Evolutionary conservation across 30 jellyfish, hydroid and myxozoan genomes (phyloP), one percentile per base, ranked within the genome.

Genomic region (Aurelia sp.): DNA sequence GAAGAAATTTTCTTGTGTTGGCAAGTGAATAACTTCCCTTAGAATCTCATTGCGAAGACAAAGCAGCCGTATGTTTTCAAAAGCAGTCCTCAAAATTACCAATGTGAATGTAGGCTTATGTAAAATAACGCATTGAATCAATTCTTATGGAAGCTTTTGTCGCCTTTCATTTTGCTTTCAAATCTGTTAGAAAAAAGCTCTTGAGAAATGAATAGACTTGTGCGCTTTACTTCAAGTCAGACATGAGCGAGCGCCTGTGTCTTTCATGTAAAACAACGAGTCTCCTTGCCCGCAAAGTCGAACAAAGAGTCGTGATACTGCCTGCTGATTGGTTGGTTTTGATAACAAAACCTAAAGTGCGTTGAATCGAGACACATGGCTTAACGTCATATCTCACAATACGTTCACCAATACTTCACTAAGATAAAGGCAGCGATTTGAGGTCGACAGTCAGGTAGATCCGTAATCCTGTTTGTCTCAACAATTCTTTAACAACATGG

Each of bases 301-400:
- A 84, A 84, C 93, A 84, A 84, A 71, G 93, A 84, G 93, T 64
- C 88, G 63, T 65, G 64, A 72, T 84, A 71, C 93, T 71, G 64
- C 88, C 88, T 59, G 82, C 73, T 84, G 88, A 84, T 84, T 84
- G 93, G 93, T 66, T 86, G 82, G 68, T 72, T 72, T 55, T 67
- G 93, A 84, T 72, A 84, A 84, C 93, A 84, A 84, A 84, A 84
- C 85, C 93, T 80, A 84, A 84, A 84, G 88, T 62, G 87, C 93
- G 93, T 84, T 84, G 88, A 84, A 84, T 84, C 74, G 93, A 84
- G 93, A 84, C 93, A 84, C 93, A 84, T 84, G 93, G 93, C 93
- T 84, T 84, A 84, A 84, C 93, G 93, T 84, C 93, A 84, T 84
- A 63, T 19, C 84, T 72, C 75, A 84, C 93, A 84, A 84, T 84